Evolutionary conservation across 92 coral and sea anemone species (phyloP).

Genomic region (Isaurus tuberculatus): DNA sequence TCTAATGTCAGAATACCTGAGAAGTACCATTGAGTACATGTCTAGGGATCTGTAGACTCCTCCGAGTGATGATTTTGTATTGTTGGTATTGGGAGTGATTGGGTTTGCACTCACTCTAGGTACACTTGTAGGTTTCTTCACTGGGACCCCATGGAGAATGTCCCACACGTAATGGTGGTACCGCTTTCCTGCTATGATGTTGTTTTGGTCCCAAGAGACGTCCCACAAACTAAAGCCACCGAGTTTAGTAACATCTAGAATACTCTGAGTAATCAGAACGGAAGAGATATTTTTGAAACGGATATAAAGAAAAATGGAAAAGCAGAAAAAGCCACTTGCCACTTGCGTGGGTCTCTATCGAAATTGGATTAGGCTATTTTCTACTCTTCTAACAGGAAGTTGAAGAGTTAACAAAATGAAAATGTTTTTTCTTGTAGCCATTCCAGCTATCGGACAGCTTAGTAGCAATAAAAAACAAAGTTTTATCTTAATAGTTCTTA

Average conservation of each 20-base stretch:
- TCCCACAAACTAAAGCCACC: slow-evolving; percentile 46
- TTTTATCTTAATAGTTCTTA: too few relatives aligned
- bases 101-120: neutral
- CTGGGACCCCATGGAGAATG: slow-evolving; percentile 42
- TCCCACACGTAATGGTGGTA: slow-evolving; percentile 41
- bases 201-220: slow-evolving; percentile 48
- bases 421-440: too few relatives aligned
- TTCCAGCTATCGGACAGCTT: too few relatives aligned
- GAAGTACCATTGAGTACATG: neutral
- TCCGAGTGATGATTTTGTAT: slow-evolving; percentile 3
- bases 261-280: slow-evolving; percentile 7
- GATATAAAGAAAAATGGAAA: too few relatives aligned
- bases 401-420: too few relatives aligned
- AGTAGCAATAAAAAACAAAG: too few relatives aligned
- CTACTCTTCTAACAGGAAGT: too few relatives aligned
- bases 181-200: slow-evolving; percentile 21
- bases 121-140: slow-evolving; percentile 16
- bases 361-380: too few relatives aligned
- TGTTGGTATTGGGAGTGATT: neutral
- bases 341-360: too few relatives aligned
- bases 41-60: neutral
- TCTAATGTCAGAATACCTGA: neutral
- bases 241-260: slow-evolving; percentile 31
- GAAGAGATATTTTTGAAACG: neutral
- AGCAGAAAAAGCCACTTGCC: too few relatives aligned